A percentile compares a stretch with the other conserved stretches of the same genome.
These are phyloP conservation scores for Nyctereutes procyonoides DNA, from an alignment of 2,113 vertebrate genomes.

Conservation along the genomic window DNA sequence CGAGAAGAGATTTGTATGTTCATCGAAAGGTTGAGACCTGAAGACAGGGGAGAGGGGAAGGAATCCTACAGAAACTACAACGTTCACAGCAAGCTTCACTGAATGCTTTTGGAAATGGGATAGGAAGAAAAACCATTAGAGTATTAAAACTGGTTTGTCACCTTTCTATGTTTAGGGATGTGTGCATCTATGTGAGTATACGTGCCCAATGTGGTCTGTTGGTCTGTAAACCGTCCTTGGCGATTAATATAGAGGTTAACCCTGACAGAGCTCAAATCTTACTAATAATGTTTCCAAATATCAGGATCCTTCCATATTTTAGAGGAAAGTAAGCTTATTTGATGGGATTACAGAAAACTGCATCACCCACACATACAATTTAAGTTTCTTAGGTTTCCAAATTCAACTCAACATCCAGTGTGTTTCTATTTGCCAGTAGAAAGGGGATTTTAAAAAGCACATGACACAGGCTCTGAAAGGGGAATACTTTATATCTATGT, in stretches of 20 bases:
- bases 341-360: background rate
- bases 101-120: background rate
- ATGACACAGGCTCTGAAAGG: background rate
- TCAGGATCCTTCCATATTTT: slow-evolving; percentile 1
- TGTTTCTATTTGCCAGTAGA: background rate
- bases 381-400: background rate
- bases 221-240: background rate
- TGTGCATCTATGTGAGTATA: background rate
- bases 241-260: background rate
- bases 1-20: background rate
- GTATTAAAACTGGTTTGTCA: background rate
- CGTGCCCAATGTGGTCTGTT: background rate
- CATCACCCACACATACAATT: background rate
- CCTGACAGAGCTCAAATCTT: background rate
- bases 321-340: slow-evolving; percentile 14
- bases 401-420: background rate
- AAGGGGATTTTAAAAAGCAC: background rate
- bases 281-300: background rate
- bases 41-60: background rate
- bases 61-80: background rate
- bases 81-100: background rate
- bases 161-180: background rate
- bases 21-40: background rate
- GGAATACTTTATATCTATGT: background rate
- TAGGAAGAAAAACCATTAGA: background rate